These are phyloP conservation scores for Acropternis orthonyx DNA, from an alignment of 2,797 vertebrate species.

Conservation along the genomic window DNA sequence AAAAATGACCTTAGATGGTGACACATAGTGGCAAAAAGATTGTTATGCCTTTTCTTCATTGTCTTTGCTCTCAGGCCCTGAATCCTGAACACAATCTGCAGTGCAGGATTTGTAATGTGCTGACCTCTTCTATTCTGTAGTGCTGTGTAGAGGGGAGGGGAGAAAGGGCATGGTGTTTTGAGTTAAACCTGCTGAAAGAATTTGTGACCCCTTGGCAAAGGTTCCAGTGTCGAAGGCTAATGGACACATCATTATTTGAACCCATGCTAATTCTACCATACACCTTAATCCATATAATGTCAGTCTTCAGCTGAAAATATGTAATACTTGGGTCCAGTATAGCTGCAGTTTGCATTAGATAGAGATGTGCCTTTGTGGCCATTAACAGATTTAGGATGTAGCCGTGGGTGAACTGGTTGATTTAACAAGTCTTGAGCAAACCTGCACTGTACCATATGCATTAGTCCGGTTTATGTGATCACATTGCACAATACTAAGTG, in stretches of 20 bases:
- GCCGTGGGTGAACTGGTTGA: neutral
- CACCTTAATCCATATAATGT: neutral
- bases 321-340: neutral
- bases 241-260: neutral
- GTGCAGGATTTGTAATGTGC: neutral
- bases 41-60: neutral
- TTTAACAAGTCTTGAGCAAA: neutral
- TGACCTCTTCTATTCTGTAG: neutral
- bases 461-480: neutral
- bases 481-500: fast-evolving
- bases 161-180: neutral
- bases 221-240: neutral
- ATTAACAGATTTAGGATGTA: neutral
- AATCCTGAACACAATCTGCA: neutral
- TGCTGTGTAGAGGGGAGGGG: neutral
- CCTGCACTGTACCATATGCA: neutral
- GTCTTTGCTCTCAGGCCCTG: neutral
- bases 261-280: fast-evolving
- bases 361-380: neutral
- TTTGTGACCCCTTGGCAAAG: neutral
- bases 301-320: neutral
- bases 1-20: neutral
- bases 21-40: neutral
- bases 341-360: neutral
- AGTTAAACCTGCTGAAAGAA: neutral